A percentile compares a stretch with the other conserved stretches of the same genome.
Conservation (phyloP, 2,888 invertebrate genomes). For the Leptinotarsa tumamoca region DNA sequence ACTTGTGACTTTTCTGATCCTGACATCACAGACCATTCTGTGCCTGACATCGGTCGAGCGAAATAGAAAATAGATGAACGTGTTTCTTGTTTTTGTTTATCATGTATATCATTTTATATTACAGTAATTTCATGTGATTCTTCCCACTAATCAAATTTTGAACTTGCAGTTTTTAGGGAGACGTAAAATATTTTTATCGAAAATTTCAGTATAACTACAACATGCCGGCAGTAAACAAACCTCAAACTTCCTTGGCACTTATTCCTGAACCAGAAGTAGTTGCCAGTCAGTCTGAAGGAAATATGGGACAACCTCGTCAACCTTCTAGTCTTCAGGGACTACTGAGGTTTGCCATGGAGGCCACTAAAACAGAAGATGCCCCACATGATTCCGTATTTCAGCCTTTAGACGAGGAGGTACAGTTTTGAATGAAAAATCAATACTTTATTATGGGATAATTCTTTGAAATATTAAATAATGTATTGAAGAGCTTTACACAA, state of each 20-base stretch:
- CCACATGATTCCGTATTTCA: constrained; percentile 67
- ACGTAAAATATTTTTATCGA: neutral
- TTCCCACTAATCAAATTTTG: too few relatives aligned
- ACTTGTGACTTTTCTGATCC: too few relatives aligned
- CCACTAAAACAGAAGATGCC: constrained; percentile 73
- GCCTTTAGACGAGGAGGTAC: constrained; percentile 77
- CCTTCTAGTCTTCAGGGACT: constrained; percentile 69
- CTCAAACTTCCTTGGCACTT: constrained; percentile 35
- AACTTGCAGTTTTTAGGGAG: neutral
- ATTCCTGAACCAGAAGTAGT: constrained; percentile 22
- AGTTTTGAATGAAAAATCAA: too few relatives aligned
- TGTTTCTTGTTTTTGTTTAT: too few relatives aligned
- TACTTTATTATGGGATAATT: too few relatives aligned
- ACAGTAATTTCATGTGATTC: too few relatives aligned
- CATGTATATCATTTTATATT: too few relatives aligned
- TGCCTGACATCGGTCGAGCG: too few relatives aligned
- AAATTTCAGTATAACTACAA: constrained; percentile 14
- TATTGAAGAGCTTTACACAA: too few relatives aligned
- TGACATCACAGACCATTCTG: too few relatives aligned
- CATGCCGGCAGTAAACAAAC: constrained; percentile 37
- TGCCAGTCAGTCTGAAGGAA: constrained; percentile 6
- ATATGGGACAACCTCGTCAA: constrained; percentile 58
- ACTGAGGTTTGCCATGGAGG: constrained; percentile 78
- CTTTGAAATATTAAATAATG: too few relatives aligned
- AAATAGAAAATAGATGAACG: too few relatives aligned